Percentiles rank a stretch among this genome's conserved stretches.
Evolutionary conservation across 1,140 invertebrate species (phyloP).

Genomic region (Tetramorium parvispinum): DNA sequence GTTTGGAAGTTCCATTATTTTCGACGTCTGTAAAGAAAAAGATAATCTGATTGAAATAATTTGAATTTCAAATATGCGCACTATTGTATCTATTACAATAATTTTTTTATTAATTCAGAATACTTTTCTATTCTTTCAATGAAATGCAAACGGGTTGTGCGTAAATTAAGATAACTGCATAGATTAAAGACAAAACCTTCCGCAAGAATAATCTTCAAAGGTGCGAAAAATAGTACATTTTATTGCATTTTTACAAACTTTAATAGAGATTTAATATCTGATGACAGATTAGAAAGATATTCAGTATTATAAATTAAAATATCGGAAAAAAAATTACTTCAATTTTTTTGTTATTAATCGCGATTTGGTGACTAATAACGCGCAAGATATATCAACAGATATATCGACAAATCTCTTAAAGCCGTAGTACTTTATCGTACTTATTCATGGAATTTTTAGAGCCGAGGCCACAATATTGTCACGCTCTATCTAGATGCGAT

Average conservation of each 20-base stretch:
- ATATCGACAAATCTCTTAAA: background rate
- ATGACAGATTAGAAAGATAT: background rate
- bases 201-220: background rate
- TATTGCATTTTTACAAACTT: background rate
- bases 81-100: background rate
- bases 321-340: background rate
- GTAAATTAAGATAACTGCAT: background rate
- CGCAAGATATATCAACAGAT: too few species aligned
- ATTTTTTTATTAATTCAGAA: background rate
- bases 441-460: background rate
- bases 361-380: background rate
- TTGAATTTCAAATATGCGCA: background rate
- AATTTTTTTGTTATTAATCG: background rate
- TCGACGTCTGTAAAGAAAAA: background rate
- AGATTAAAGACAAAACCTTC: background rate
- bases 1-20: conserved; percentile 34
- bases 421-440: background rate
- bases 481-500: background rate
- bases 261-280: background rate
- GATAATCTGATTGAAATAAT: background rate
- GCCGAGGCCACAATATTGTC: background rate
- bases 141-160: background rate
- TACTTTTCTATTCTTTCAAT: background rate
- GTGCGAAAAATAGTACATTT: background rate
- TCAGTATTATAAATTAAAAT: background rate